These are phyloP conservation scores for Brotula barbata DNA, from an alignment of 2,797 vertebrate species.

Conservation along the genomic window DNA sequence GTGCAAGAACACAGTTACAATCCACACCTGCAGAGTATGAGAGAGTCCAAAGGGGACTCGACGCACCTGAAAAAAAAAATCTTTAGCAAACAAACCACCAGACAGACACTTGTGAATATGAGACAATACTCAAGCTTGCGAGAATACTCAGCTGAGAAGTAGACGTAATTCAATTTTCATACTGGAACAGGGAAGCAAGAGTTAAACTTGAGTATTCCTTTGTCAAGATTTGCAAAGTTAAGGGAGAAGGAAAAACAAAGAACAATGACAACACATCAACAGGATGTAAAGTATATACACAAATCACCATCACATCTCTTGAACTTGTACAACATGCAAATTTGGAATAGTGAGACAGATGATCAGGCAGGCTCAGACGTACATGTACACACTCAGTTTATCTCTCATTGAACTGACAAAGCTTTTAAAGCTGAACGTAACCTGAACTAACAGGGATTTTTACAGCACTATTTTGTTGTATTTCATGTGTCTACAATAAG, in stretches of 20 bases:
- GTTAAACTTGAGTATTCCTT: slow-evolving; percentile 20
- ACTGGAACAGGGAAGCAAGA: slow-evolving; percentile 2
- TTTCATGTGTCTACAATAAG: slow-evolving; percentile 34
- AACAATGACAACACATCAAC: slow-evolving; percentile 16
- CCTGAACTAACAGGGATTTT: slow-evolving; percentile 65
- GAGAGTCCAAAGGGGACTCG: slow-evolving; percentile 4
- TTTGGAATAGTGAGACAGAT: slow-evolving; percentile 2
- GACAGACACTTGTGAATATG: slow-evolving; percentile 37
- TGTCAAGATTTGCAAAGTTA: slow-evolving; percentile 37
- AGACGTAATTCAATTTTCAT: slow-evolving; percentile 16
- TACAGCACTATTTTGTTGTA: slow-evolving; percentile 39
- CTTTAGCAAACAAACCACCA: slow-evolving; percentile 14
- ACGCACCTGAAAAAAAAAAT: slow-evolving; percentile 17
- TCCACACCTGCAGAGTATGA: slow-evolving; percentile 80
- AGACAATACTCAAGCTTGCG: slow-evolving; percentile 5
- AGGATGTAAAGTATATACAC: slow-evolving; percentile 5
- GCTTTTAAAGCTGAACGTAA: slow-evolving; percentile 75
- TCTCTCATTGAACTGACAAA: slow-evolving; percentile 67
- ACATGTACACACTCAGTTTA: slow-evolving; percentile 20
- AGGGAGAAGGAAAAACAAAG: slow-evolving; percentile 14
- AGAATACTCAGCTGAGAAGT: slow-evolving; percentile 1
- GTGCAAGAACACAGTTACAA: slow-evolving; percentile 79
- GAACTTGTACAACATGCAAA: slow-evolving; percentile 3
- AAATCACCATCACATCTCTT: not conserved
- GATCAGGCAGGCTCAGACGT: slow-evolving; percentile 18